phyloP scores from a whole-genome alignment of 2,113 vertebrate genomes.

The Lutjanus erythropterus region DNA sequence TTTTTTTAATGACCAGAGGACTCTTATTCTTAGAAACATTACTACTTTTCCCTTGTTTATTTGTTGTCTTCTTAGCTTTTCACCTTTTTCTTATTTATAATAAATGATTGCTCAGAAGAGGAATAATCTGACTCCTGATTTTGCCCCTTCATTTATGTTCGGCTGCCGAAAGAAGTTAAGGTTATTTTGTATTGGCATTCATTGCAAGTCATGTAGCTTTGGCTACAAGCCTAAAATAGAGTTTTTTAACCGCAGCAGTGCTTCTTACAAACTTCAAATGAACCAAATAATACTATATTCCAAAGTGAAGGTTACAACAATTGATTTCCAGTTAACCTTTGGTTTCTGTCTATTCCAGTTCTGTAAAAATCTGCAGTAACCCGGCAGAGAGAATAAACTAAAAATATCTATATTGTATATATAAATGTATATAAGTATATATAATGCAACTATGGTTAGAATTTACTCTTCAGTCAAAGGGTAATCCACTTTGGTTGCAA shows the following conservation, averaged over 20 bases:
- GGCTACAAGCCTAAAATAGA: background rate
- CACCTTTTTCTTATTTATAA: background rate
- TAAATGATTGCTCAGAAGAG: background rate
- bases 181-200: slow-evolving; percentile 1
- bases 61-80: background rate
- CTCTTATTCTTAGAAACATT: background rate
- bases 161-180: background rate
- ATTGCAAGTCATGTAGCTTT: background rate
- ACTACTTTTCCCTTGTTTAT: background rate
- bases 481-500: too few species aligned
- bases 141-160: background rate
- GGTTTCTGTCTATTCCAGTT: too few species aligned
- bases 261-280: background rate
- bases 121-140: background rate
- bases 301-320: too few species aligned
- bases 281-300: background rate
- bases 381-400: too few species aligned
- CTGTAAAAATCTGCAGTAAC: too few species aligned
- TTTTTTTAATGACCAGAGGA: background rate
- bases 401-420: too few species aligned
- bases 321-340: too few species aligned
- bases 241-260: background rate
- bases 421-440: too few species aligned
- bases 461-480: too few species aligned
- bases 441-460: too few species aligned